Percentiles rank a stretch among this genome's conserved stretches.
phyloP scores from a whole-genome alignment of 2,797 vertebrate genomes.

The Cryptoblepharus egeriae region DNA sequence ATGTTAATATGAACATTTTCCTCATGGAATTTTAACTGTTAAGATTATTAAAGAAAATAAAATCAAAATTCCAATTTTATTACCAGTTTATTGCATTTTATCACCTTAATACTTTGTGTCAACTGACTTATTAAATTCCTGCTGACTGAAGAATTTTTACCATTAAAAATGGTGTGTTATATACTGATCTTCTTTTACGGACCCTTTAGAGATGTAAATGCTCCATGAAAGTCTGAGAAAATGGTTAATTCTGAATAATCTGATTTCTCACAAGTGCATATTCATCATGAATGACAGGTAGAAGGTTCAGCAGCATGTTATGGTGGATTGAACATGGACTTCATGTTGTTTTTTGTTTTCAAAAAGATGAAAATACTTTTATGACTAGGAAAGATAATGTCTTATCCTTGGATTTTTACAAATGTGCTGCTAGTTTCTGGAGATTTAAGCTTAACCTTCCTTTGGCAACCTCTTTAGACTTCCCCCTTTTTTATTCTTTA shows the following conservation, averaged over 20 bases:
- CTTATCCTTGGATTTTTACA: conserved; percentile 53
- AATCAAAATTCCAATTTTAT: conserved; percentile 57
- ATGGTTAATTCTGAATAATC: conserved; percentile 66
- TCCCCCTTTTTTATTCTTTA: conserved; percentile 46
- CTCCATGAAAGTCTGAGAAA: conserved; percentile 63
- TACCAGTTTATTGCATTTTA: conserved; percentile 50
- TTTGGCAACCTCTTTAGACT: conserved; percentile 41
- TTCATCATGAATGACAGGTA: conserved; percentile 67
- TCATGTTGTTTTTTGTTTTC: conserved; percentile 63
- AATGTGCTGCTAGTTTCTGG: conserved; percentile 48
- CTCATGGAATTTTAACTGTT: conserved; percentile 35
- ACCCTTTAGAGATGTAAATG: conserved; percentile 58
- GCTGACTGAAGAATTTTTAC: conserved; percentile 66
- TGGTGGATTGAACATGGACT: conserved; percentile 63
- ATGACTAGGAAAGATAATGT: conserved; percentile 59
- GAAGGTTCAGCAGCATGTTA: conserved; percentile 45
- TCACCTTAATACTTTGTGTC: conserved; percentile 54
- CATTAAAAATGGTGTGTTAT: conserved; percentile 69
- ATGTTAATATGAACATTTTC: conserved; percentile 13
- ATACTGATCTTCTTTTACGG: conserved; percentile 60
- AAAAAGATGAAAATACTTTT: conserved; percentile 66
- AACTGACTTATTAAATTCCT: conserved; percentile 70
- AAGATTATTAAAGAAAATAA: conserved; percentile 53
- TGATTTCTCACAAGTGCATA: conserved; percentile 60
- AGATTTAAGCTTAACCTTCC: conserved; percentile 51